Evolutionary conservation across 2,888 invertebrate genomes (phyloP), one percentile per base, ranked within the genome.

Genomic region (Microdon myrmicae): DNA sequence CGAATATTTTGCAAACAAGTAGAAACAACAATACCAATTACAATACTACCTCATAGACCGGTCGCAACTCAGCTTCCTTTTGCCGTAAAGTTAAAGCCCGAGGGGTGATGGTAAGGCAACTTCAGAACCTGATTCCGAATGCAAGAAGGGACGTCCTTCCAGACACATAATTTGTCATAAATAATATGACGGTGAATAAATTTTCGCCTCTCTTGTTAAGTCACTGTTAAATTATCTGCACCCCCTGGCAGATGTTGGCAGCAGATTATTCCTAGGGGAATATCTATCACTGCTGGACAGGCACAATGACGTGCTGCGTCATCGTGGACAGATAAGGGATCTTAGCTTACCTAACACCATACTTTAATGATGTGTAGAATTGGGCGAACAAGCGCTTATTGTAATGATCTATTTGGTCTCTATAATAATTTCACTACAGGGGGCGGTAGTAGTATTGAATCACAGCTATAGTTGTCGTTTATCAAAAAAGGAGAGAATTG

Each of bases 121-220:
- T 32, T 5, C n/a, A 10, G 19, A 32, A 34, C 14, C 43, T 49
- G 13, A 49, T 61, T 61, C 38, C 14, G 28, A 61, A 61, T 61
- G 60, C 60, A 55, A 44, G 48, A 34, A 54, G 19, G 32, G 55
- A 38, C 48, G 32, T 17, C 22, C 32, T 55, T 43, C 32, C 54
- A 48, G 48, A 55, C 55, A 60, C 60, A 61, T 55, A 55, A 48
- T 61, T 56, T 56, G 49, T 56, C 55, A 61, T 56, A 61, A 61
- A 61, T 61, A 61, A 44, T 56, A 45, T 35, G 55, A 56, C 49
- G 56, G 55, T 2, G 38, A 48, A 61, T 61, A 61, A 55, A 61
- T 56, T 61, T 34, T 61, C 55, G 44, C 48, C 56, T 25, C 32
- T 51, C 34, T 54, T 23, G 48, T 25, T 32, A 34, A 61, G 39